phyloP scores from a whole-genome alignment of 2,797 vertebrate species.

The Cottoperca gobio region DNA sequence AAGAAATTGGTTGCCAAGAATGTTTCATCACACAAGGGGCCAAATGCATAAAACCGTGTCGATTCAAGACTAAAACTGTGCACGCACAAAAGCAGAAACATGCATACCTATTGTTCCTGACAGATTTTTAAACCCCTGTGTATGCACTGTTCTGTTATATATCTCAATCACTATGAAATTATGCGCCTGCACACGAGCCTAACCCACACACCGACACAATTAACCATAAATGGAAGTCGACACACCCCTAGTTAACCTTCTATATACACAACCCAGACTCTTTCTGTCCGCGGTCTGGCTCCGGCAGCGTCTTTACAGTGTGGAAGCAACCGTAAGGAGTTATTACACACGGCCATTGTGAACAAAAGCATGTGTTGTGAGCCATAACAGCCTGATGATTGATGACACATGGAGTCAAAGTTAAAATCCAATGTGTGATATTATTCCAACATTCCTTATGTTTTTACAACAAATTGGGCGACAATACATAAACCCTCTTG shows the following conservation, averaged over 20 bases:
- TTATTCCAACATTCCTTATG: constrained; percentile 24
- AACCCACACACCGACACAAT: constrained; percentile 37
- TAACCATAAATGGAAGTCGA: constrained; percentile 41
- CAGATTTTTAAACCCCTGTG: constrained; percentile 11
- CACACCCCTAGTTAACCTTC: constrained; percentile 43
- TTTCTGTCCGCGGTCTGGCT: constrained; percentile 24
- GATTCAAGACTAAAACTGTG: constrained; percentile 17
- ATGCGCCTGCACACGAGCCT: constrained; percentile 16
- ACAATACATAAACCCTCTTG: constrained; percentile 8
- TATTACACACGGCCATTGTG: constrained; percentile 16
- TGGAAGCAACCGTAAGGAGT: constrained; percentile 18
- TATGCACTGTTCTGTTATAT: constrained; percentile 13
- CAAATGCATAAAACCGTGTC: constrained; percentile 19
- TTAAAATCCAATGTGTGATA: constrained; percentile 16
- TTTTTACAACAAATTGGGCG: constrained; percentile 28
- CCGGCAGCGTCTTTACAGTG: constrained; percentile 9
- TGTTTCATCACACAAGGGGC: constrained; percentile 31
- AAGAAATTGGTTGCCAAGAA: constrained; percentile 35
- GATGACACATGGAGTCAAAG: constrained; percentile 30
- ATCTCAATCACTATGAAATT: constrained; percentile 34
- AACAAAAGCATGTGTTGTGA: constrained; percentile 24
- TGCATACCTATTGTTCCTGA: constrained; percentile 1
- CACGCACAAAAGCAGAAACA: constrained; percentile 35
- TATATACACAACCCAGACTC: constrained; percentile 44
- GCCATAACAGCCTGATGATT: constrained; percentile 20